Percentiles rank a stretch among this genome's conserved stretches.
phyloP scores from a whole-genome alignment of 2,888 invertebrate genomes.

The Xanthia icteritia region DNA sequence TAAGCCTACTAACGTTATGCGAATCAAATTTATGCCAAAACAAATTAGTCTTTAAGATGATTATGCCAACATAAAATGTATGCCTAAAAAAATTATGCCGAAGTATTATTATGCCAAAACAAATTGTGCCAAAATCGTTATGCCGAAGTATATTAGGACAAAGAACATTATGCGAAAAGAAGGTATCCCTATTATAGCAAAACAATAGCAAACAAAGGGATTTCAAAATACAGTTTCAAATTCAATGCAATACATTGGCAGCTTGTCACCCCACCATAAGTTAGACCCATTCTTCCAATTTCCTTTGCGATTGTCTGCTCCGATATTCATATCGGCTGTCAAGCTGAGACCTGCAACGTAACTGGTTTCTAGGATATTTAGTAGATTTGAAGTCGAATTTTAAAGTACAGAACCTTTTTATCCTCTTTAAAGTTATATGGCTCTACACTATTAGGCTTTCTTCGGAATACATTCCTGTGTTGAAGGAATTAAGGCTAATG shows the following conservation, averaged over 20 bases:
- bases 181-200: too few relatives aligned
- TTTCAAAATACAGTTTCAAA: constrained; percentile 6
- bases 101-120: too few relatives aligned
- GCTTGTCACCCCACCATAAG: not conserved
- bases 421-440: not conserved
- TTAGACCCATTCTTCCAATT: constrained; percentile 13
- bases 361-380: not conserved
- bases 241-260: constrained; percentile 21
- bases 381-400: constrained; percentile 6
- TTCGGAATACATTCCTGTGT: not conserved
- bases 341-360: constrained; percentile 4
- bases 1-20: too few relatives aligned
- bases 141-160: too few relatives aligned
- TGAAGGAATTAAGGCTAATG: constrained; percentile 22
- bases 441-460: not conserved
- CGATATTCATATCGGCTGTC: constrained; percentile 22
- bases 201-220: not conserved
- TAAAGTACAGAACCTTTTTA: not conserved
- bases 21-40: too few relatives aligned
- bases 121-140: too few relatives aligned
- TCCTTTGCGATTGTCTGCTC: constrained; percentile 19
- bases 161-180: too few relatives aligned
- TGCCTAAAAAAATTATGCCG: too few relatives aligned
- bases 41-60: too few relatives aligned
- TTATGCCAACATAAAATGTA: too few relatives aligned